A percentile compares a stretch with the other conserved stretches of the same genome.
These are phyloP conservation scores for Perca schrenkii DNA, from an alignment of 2,113 vertebrate genomes.

Conservation along the genomic window DNA sequence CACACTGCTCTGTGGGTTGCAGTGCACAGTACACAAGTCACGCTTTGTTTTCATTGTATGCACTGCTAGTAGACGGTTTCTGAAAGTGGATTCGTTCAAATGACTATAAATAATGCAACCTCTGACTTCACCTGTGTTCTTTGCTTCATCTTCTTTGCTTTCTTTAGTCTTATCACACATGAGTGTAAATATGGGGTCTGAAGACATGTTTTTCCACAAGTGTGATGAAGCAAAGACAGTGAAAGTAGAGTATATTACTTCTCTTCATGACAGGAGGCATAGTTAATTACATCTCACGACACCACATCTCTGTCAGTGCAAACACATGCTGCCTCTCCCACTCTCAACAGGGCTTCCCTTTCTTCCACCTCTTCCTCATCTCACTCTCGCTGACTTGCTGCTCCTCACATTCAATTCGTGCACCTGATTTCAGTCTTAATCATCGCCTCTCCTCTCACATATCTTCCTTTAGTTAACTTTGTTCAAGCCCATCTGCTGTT, in stretches of 20 bases:
- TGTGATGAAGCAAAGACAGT: conserved; percentile 17
- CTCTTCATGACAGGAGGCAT: conserved; percentile 39
- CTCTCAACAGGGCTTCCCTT: conserved; percentile 11
- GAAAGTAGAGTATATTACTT: conserved; percentile 21
- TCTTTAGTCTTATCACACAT: conserved; percentile 9
- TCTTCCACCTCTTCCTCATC: conserved; percentile 15
- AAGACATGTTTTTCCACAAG: conserved; percentile 11
- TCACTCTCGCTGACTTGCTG: not conserved
- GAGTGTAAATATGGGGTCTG: conserved; percentile 28
- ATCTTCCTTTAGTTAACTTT: conserved; percentile 36
- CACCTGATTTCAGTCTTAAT: conserved; percentile 33
- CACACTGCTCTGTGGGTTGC: conserved; percentile 18
- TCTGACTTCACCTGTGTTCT: conserved; percentile 29
- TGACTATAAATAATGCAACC: conserved; percentile 57
- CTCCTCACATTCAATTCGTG: conserved; percentile 38
- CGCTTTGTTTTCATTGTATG: conserved; percentile 43
- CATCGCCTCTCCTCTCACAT: conserved; percentile 23
- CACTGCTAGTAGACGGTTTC: not conserved
- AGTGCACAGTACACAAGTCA: conserved; percentile 22
- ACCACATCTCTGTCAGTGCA: conserved; percentile 20
- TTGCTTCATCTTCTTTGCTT: conserved; percentile 17
- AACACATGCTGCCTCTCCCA: not conserved
- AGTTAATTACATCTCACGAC: conserved; percentile 32
- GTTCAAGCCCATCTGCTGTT: conserved; percentile 68
- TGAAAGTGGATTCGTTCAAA: conserved; percentile 30